Evolutionary conservation across 92 coral and sea anemone species (phyloP).

Genomic region (Umimayanthus kanabou): DNA sequence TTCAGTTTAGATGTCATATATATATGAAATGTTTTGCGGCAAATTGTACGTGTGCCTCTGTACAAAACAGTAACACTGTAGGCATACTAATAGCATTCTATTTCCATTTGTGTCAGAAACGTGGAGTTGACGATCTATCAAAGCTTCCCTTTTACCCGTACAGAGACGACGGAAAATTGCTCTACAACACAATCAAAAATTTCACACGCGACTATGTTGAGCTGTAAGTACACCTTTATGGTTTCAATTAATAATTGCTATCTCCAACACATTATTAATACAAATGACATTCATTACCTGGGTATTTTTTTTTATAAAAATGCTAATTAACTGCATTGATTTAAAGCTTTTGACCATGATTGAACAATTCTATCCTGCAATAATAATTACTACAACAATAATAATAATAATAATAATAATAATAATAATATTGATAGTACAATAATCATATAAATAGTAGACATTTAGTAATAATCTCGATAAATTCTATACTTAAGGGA

Average conservation of each 20-base stretch:
- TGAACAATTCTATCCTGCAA: no score
- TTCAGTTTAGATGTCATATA: no score
- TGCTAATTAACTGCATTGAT: no score
- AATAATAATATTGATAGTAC: no score
- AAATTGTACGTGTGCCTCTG: background rate
- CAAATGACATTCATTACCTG: background rate
- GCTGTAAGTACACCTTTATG: slow-evolving; percentile 54
- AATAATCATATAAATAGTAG: no score
- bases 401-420: no score
- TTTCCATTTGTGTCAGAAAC: slow-evolving; percentile 64
- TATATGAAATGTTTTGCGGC: background rate
- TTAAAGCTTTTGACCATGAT: no score
- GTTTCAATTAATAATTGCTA: background rate
- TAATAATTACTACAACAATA: no score
- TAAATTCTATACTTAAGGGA: no score
- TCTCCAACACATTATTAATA: background rate
- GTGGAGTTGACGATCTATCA: slow-evolving; percentile 77
- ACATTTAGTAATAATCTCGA: no score
- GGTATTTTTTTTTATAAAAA: no score
- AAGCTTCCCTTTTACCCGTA: slow-evolving; percentile 91
- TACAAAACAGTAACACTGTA: background rate
- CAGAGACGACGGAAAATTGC: slow-evolving; percentile 85
- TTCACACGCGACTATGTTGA: slow-evolving; percentile 71
- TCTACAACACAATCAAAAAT: slow-evolving; percentile 60
- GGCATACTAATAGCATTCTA: background rate